Conservation (phyloP, 2,888 invertebrate genomes). For the Linnaemya tessellans region DNA sequence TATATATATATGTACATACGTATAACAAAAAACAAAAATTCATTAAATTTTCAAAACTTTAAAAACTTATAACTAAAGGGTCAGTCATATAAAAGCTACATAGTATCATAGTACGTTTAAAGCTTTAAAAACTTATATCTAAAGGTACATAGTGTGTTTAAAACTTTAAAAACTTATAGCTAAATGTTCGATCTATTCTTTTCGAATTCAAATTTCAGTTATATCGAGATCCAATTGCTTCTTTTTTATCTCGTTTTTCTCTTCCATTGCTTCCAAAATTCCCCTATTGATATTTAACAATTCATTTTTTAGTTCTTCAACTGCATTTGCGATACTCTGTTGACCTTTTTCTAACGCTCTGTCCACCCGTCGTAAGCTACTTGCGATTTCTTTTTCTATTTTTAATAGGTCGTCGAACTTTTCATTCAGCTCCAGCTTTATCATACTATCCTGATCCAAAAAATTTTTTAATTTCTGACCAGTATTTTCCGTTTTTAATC, state of each 20-base stretch:
- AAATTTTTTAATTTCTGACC: slow-evolving; percentile 10
- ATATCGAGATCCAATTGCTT: no score
- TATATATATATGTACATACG: no score
- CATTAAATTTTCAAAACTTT: no score
- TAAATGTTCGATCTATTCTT: background rate
- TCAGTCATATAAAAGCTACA: slow-evolving; percentile 2
- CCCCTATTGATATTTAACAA: background rate
- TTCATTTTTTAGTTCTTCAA: slow-evolving; percentile 11
- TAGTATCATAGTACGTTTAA: no score
- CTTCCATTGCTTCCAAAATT: background rate
- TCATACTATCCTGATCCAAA: slow-evolving; percentile 8
- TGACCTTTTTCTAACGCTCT: slow-evolving; percentile 24
- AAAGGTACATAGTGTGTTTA: no score
- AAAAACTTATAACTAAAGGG: no score
- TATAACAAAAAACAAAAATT: no score
- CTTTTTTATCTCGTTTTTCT: no score
- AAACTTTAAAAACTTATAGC: background rate
- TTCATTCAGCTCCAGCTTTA: background rate
- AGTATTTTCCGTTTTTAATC: slow-evolving; percentile 1
- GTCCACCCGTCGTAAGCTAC: background rate
- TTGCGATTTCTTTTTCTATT: slow-evolving; percentile 4
- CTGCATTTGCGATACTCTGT: slow-evolving; percentile 16
- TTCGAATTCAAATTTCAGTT: background rate
- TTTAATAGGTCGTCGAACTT: background rate
- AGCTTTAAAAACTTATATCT: no score